Conservation (phyloP, 2,797 vertebrate species). For the Cuniculus paca region DNA sequence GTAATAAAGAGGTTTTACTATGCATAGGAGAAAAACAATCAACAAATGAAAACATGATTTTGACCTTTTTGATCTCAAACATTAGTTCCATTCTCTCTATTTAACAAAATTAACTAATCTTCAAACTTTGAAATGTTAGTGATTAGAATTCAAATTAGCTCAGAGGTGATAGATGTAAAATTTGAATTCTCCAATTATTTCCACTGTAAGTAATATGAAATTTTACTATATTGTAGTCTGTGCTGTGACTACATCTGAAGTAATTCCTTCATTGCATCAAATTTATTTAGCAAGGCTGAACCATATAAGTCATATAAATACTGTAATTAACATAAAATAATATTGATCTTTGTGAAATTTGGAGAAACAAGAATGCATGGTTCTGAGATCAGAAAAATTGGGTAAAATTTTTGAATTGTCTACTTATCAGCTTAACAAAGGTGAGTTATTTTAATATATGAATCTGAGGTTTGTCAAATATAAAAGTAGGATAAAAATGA, state of each 20-base stretch:
- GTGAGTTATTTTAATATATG: neutral
- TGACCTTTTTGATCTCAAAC: neutral
- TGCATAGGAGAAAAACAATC: neutral
- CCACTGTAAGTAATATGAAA: neutral
- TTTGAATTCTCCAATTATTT: neutral
- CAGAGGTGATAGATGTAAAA: neutral
- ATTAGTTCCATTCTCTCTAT: neutral
- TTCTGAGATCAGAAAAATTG: neutral
- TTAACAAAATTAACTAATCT: neutral
- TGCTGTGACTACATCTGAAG: accelerated
- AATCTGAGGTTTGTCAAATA: neutral
- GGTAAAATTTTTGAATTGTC: neutral
- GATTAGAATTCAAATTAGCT: neutral
- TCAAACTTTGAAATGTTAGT: neutral
- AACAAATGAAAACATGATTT: neutral
- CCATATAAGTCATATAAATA: neutral
- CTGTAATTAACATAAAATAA: neutral
- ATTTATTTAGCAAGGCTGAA: neutral
- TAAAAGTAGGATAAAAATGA: neutral
- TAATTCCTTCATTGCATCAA: neutral
- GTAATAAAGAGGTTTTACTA: neutral
- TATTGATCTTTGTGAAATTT: neutral
- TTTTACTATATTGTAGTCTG: no score
- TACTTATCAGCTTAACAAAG: neutral
- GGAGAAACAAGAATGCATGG: neutral